Percentiles rank a stretch among this genome's conserved stretches.
Conservation (phyloP, 2,113 vertebrate genomes). For the Ammodytes dubius region DNA sequence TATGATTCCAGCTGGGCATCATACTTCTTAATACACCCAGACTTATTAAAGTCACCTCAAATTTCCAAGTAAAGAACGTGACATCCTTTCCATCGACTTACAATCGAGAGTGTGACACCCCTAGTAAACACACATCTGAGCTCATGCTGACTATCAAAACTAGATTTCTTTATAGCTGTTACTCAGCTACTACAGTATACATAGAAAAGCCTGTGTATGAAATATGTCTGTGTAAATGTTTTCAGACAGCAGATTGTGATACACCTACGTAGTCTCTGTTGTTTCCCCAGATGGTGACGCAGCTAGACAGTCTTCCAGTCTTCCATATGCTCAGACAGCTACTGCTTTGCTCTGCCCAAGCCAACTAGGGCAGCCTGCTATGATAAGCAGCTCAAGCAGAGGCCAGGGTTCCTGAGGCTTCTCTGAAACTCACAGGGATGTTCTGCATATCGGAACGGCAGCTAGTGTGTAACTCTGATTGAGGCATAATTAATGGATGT, state of each 20-base stretch:
- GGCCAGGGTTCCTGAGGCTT: slow-evolving; percentile 31
- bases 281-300: slow-evolving; percentile 68
- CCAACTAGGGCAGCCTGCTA: slow-evolving; percentile 64
- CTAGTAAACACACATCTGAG: background rate
- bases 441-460: background rate
- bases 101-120: background rate
- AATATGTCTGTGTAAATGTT: slow-evolving; percentile 54
- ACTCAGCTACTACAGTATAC: slow-evolving; percentile 24
- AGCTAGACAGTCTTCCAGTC: slow-evolving; percentile 39
- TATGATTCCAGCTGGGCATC: background rate
- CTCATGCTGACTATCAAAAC: background rate
- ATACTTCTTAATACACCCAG: background rate
- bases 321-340: slow-evolving; percentile 63
- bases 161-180: background rate
- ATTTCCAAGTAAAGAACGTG: no score
- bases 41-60: background rate
- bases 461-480: slow-evolving; percentile 9
- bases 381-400: slow-evolving; percentile 57
- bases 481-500: background rate
- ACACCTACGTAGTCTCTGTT: slow-evolving; percentile 70
- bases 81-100: background rate
- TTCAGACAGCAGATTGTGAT: slow-evolving; percentile 78
- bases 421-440: slow-evolving; percentile 31
- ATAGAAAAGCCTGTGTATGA: slow-evolving; percentile 24
- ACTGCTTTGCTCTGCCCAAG: slow-evolving; percentile 25